These are phyloP conservation scores for Phataginus tetradactyla DNA, from an alignment of 2,797 vertebrate species.

Conservation along the genomic window DNA sequence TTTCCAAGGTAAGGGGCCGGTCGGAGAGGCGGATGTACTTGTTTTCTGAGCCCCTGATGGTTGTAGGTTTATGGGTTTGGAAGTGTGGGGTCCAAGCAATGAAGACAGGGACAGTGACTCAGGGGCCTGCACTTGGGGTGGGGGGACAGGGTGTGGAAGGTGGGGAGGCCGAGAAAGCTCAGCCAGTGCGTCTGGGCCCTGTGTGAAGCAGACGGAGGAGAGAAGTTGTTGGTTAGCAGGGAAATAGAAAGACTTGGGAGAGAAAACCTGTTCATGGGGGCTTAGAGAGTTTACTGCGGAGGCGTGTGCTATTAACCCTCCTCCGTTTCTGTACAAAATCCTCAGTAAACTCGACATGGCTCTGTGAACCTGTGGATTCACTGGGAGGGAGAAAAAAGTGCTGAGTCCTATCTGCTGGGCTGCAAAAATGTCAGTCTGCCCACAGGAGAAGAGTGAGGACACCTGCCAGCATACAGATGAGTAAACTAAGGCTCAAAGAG, in stretches of 20 bases:
- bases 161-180: not conserved
- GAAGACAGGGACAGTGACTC: not conserved
- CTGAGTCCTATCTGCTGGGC: not conserved
- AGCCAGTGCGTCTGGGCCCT: not conserved
- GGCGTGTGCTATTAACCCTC: not conserved
- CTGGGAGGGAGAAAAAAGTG: not conserved
- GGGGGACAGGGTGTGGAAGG: accelerated
- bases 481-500: not conserved
- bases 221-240: not conserved
- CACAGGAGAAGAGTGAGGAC: not conserved
- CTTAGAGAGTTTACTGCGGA: not conserved
- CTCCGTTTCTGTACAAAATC: not conserved
- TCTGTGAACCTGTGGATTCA: not conserved
- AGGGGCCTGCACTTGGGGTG: not conserved
- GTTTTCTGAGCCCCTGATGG: not conserved
- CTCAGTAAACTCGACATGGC: not conserved
- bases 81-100: not conserved
- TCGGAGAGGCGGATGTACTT: not conserved
- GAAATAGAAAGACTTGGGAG: not conserved
- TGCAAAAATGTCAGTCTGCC: not conserved
- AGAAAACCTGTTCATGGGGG: not conserved
- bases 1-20: not conserved
- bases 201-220: not conserved
- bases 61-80: not conserved
- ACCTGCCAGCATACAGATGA: not conserved